Base-by-base conservation (phyloP, 2,113 vertebrate species). In the Rhinopomastus cyanomelas region DNA sequence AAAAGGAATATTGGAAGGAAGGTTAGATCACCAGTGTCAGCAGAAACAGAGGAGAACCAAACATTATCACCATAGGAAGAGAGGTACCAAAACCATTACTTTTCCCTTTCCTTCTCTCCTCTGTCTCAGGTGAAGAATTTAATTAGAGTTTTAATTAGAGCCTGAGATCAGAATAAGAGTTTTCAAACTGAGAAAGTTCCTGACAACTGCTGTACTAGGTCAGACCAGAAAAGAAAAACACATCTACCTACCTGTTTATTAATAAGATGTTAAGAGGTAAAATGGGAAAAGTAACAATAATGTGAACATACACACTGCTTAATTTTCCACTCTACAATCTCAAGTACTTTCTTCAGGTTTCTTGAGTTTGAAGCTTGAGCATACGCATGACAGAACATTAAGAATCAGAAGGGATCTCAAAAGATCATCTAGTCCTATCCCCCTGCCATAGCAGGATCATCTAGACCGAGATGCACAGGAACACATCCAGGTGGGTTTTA, bases 61-160 rank as follows among this genome's bases (percentile, higher is more conserved):
- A 68, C 11, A 36, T 87, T 65, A 75, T 6, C 22, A 79, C 22
- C 16, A 64, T 1, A 75, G 32, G 39, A 86, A 81, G 6, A 76
- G 22, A 88, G 1, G 1, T 29, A 87, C 26, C 36, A 68, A 84
- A 88, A 73, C 61, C 60, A 85, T 11, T 84, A 57, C 17, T 74
- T 61, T 71, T 79, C 37, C 56, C 44, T 83, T 89, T 42, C 26
- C 26, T 44, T 94, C 25, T 68, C 29, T 75, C 27, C 11, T 92
- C 66, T 81, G 21, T 42, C 66, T 89, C 30, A 72, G 11, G 52
- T 85, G 32, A 92, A 8, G 8, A 88, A 82, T 73, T 94, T 89
- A 93, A 95, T 93, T 88, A 88, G 52, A 83, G 30, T 46, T 92
- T 81, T 92, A 94, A 93, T 95, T 90, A 92, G 74, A 87, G 74